A percentile compares a stretch with the other conserved stretches of the same genome.
These are phyloP conservation scores for Drosophila meridionalis DNA, from an alignment of 2,888 invertebrate genomes.

Conservation along the genomic window DNA sequence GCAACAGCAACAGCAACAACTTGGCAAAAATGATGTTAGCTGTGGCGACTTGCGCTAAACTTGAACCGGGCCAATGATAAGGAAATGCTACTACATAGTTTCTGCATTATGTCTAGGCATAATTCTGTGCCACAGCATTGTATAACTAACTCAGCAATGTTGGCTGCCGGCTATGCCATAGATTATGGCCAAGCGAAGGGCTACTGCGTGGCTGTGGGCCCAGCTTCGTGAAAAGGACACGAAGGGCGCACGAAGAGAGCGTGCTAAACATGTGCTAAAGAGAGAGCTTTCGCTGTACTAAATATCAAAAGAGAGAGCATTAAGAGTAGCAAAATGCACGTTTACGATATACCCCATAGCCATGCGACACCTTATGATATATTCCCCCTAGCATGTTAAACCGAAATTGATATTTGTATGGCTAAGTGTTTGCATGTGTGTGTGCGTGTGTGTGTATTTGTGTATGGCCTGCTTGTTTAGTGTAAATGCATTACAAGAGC, in stretches of 20 bases:
- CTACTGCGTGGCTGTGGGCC: constrained; percentile 61
- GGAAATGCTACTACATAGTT: constrained; percentile 53
- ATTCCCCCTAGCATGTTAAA: constrained; percentile 56
- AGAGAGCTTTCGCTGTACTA: constrained; percentile 68
- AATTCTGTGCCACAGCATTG: constrained; percentile 48
- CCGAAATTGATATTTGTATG: constrained; percentile 75
- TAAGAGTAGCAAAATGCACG: constrained; percentile 30
- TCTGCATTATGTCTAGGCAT: constrained; percentile 69
- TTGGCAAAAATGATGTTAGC: constrained; percentile 10
- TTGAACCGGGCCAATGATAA: constrained; percentile 12
- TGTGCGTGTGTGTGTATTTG: constrained; percentile 21
- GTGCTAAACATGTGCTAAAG: background rate
- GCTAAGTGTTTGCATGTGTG: constrained; percentile 39
- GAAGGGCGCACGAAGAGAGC: constrained; percentile 12
- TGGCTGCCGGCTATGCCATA: constrained; percentile 24
- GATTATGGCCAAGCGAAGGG: constrained; percentile 36
- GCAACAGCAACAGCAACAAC: constrained; percentile 13
- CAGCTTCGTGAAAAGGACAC: constrained; percentile 20
- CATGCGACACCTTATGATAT: constrained; percentile 10
- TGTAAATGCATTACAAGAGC: constrained; percentile 63
- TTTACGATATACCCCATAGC: constrained; percentile 59
- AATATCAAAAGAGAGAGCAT: constrained; percentile 41
- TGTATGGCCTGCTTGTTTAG: constrained; percentile 64
- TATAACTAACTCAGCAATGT: constrained; percentile 24
- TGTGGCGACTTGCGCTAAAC: constrained; percentile 22